Evolutionary conservation across 2,888 invertebrate species (phyloP).

Genomic region (Mongoloraphidia duomilia): DNA sequence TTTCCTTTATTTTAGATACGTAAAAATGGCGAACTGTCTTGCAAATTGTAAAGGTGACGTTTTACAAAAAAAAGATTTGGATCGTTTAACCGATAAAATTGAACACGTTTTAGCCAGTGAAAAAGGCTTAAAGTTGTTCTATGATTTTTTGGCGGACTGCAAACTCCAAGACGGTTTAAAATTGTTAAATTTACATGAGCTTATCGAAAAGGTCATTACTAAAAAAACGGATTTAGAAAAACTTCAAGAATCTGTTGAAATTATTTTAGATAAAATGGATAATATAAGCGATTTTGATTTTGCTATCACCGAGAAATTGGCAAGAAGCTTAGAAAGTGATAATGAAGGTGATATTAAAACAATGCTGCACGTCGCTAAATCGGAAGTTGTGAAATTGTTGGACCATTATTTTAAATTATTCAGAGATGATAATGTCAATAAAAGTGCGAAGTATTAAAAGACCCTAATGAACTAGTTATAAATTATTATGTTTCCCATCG

Average conservation of each 20-base stretch:
- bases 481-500: no score
- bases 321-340: neutral
- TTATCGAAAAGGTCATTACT: conserved; percentile 27
- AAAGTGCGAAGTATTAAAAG: neutral
- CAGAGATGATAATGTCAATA: neutral
- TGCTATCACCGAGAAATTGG: neutral
- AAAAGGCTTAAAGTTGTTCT: conserved; percentile 32
- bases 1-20: no score
- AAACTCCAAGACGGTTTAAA: conserved; percentile 31
- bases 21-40: no score
- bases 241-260: neutral
- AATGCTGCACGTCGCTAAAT: neutral
- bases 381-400: neutral
- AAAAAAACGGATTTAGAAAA: neutral
- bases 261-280: conserved; percentile 2
- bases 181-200: conserved; percentile 32
- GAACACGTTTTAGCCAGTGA: conserved; percentile 36
- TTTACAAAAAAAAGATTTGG: conserved; percentile 25
- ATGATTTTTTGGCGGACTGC: conserved; percentile 33
- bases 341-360: neutral
- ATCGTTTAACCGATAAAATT: conserved; percentile 36
- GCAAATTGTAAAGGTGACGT: no score
- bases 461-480: neutral
- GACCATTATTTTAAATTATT: neutral
- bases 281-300: conserved; percentile 1